Evolutionary conservation across 2,113 vertebrate species (phyloP).

Genomic region (Hippopotamus amphibius): DNA sequence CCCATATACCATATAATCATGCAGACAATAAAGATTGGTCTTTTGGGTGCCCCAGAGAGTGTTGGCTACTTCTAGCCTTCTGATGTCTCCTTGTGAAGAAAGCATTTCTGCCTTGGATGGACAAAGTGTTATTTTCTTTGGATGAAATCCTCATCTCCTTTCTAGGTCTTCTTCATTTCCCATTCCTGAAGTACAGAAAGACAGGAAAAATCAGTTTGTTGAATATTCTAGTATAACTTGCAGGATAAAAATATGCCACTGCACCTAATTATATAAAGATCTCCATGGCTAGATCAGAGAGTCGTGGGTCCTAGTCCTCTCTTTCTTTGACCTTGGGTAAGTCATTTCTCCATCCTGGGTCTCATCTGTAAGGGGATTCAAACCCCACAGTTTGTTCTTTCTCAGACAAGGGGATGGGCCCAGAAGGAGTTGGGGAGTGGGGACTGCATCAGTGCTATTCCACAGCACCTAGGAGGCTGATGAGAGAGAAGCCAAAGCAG

Average conservation of each 20-base stretch:
- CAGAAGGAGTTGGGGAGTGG: background rate
- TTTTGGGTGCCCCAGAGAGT: constrained; percentile 45
- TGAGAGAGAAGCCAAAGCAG: background rate
- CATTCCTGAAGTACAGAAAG: constrained; percentile 91
- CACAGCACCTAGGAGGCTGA: background rate
- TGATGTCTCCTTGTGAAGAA: constrained; percentile 45
- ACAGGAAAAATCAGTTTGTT: constrained; percentile 1
- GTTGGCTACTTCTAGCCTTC: constrained; percentile 37
- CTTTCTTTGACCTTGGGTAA: background rate
- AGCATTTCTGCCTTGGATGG: constrained; percentile 40
- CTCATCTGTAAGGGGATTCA: background rate
- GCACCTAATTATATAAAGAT: background rate
- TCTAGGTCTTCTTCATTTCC: constrained; percentile 96
- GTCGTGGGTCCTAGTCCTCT: background rate
- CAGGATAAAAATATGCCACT: background rate
- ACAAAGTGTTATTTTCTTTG: constrained; percentile 43
- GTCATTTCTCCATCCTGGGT: background rate
- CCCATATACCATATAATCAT: constrained; percentile 46
- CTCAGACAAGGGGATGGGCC: background rate
- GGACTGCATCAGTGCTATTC: background rate
- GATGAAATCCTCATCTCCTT: constrained; percentile 41
- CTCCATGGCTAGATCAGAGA: background rate
- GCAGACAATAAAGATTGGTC: constrained; percentile 55
- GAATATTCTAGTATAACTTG: background rate
- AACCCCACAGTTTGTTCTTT: background rate